These are phyloP conservation scores for Leptodactylus fallax DNA, from an alignment of 2,797 vertebrate genomes.

Conservation along the genomic window DNA sequence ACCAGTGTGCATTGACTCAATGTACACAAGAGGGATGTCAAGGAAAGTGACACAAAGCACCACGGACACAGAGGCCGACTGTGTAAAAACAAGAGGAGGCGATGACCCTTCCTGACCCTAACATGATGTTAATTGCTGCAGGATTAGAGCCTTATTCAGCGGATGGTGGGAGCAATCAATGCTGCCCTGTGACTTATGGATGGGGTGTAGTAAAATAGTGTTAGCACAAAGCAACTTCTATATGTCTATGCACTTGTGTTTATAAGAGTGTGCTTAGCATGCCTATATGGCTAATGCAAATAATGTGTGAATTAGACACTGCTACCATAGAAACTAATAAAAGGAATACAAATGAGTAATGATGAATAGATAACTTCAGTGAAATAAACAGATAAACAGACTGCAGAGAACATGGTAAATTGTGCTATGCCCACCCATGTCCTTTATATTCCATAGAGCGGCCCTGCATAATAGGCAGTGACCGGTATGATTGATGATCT, in stretches of 20 bases:
- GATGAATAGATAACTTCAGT: neutral
- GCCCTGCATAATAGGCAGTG: neutral
- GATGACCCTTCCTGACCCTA: conserved; percentile 47
- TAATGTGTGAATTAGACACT: neutral
- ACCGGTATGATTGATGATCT: neutral
- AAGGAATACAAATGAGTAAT: neutral
- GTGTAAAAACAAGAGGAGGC: conserved; percentile 22
- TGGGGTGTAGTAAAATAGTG: neutral
- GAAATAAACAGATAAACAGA: neutral
- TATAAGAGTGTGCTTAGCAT: neutral
- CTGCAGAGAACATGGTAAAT: neutral
- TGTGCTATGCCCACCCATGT: neutral
- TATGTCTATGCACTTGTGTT: neutral
- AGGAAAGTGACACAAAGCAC: neutral
- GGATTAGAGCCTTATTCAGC: conserved; percentile 44
- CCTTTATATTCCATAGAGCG: neutral
- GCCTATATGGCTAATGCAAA: neutral
- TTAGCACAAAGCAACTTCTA: neutral
- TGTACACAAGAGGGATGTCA: conserved; percentile 12
- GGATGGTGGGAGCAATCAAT: conserved; percentile 56
- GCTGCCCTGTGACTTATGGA: neutral
- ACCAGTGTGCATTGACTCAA: neutral
- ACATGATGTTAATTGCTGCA: conserved; percentile 52
- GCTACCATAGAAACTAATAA: neutral
- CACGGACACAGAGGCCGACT: neutral